phyloP scores from a whole-genome alignment of 2,888 invertebrate genomes.

The Drosophila robusta region DNA sequence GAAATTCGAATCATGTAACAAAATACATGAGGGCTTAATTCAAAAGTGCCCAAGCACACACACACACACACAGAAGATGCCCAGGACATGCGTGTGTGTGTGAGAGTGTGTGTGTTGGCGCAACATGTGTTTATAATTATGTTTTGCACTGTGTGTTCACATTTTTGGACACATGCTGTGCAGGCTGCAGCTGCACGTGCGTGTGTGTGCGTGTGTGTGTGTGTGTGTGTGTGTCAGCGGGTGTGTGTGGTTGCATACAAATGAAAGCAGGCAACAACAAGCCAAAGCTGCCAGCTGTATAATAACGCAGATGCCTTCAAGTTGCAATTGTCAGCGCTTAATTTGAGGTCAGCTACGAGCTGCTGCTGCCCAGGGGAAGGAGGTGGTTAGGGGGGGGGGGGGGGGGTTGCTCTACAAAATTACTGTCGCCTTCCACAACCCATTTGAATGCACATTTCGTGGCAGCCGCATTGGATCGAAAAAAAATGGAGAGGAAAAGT shows the following conservation, averaged over 20 bases:
- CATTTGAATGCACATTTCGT: background rate
- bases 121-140: conserved; percentile 82
- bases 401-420: conserved; percentile 3
- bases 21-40: conserved; percentile 69
- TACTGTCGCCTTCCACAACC: background rate
- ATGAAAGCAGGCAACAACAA: conserved; percentile 47
- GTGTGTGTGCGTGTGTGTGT: conserved; percentile 26
- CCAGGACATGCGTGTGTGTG: conserved; percentile 22
- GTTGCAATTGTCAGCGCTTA: conserved; percentile 69
- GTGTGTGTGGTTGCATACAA: conserved; percentile 47
- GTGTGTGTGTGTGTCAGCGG: background rate
- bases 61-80: conserved; percentile 21
- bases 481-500: conserved; percentile 6
- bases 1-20: conserved; percentile 82
- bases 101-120: conserved; percentile 33
- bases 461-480: background rate
- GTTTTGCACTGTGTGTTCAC: conserved; percentile 60
- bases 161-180: conserved; percentile 36
- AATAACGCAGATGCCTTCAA: conserved; percentile 47
- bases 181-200: conserved; percentile 14
- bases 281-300: conserved; percentile 19
- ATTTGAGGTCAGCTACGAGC: conserved; percentile 66
- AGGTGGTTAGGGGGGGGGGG: background rate
- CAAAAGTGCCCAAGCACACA: conserved; percentile 43
- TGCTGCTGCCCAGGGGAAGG: background rate